Evolutionary conservation across 2,888 invertebrate species (phyloP), one percentile per base, ranked within the genome.

Genomic region (Mellilla xanthometata): DNA sequence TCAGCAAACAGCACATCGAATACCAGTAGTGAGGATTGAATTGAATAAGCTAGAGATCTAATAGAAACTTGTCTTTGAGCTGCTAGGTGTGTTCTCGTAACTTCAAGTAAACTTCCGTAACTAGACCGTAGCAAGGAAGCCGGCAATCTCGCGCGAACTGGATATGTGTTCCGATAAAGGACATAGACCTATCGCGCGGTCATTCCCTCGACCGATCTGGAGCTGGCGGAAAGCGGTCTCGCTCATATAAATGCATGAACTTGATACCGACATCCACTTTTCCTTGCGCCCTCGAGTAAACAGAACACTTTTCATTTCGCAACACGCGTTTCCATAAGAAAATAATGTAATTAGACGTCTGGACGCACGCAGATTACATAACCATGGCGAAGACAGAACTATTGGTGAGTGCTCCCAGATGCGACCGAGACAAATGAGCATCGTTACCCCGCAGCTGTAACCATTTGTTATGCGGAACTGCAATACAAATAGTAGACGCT

Each of bases 241-340:
- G 71, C 71, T 77, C 71, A 78, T 88, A 88, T 88, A 89, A 87
- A 88, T 82, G 71, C 81, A 68, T 86, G 83, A 84, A 87, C 86
- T 85, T 87, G 83, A 84, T 85, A 83, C 70, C 54, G 57, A 60
- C 69, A 55, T 54, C 67, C 88, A 89, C 88, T 88, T 85, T 85
- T 87, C 85, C 77, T 54, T 57, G 71, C 65, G 72, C 58, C 65
- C 58, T 54, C 63, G 68, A 66, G 72, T 58, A 62, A 62, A 65
- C 73, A 78, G 74, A 77, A 60, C 81, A 81, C 84, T 86, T 87
- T 87, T 85, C 78, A 72, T 81, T 72, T 77, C 74, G 72, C 62
- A 63, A 65, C 57, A 62, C 64, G 69, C 60, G 61, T 76, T 74
- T 67, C 57, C 56, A 40, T 51, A 31, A 60, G 49, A 46, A 48